Evolutionary conservation across 2,797 vertebrate species (phyloP).

Genomic region (Scomberomorus guttatus): DNA sequence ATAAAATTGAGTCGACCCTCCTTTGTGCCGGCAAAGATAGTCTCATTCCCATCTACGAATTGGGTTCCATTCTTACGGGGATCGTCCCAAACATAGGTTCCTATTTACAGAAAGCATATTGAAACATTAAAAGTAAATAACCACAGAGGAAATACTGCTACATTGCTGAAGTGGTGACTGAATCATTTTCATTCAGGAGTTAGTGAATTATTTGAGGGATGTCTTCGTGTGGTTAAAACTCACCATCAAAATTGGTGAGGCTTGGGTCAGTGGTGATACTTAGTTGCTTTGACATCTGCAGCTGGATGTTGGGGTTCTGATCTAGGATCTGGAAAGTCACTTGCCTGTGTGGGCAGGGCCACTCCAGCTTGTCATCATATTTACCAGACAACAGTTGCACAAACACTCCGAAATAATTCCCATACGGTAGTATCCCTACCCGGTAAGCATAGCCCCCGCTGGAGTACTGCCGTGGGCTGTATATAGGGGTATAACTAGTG

Average conservation of each 20-base stretch:
- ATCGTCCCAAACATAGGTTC: background rate
- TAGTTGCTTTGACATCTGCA: slow-evolving; percentile 60
- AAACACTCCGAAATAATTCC: slow-evolving; percentile 64
- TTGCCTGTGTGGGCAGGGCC: slow-evolving; percentile 89
- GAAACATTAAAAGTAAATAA: background rate
- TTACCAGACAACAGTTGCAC: slow-evolving; percentile 86
- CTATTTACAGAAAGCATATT: slow-evolving; percentile 27
- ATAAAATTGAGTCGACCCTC: no score
- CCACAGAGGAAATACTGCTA: background rate
- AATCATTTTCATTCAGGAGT: background rate
- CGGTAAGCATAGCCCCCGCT: slow-evolving; percentile 88
- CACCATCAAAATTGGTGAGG: accelerated
- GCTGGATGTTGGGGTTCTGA: slow-evolving; percentile 86
- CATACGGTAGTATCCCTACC: background rate
- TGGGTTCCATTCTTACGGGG: slow-evolving; percentile 33
- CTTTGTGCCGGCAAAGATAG: slow-evolving; percentile 18
- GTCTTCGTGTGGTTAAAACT: background rate
- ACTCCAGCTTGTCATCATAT: slow-evolving; percentile 85
- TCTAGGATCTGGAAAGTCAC: slow-evolving; percentile 86
- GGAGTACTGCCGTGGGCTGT: slow-evolving; percentile 87
- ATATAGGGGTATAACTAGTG: slow-evolving; percentile 43
- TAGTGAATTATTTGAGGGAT: background rate
- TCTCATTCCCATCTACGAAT: slow-evolving; percentile 35
- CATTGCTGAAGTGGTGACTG: background rate
- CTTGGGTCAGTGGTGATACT: slow-evolving; percentile 40